These are phyloP conservation scores for Bicyclus anynana DNA, from an alignment of 1,140 invertebrate genomes.

Conservation along the genomic window DNA sequence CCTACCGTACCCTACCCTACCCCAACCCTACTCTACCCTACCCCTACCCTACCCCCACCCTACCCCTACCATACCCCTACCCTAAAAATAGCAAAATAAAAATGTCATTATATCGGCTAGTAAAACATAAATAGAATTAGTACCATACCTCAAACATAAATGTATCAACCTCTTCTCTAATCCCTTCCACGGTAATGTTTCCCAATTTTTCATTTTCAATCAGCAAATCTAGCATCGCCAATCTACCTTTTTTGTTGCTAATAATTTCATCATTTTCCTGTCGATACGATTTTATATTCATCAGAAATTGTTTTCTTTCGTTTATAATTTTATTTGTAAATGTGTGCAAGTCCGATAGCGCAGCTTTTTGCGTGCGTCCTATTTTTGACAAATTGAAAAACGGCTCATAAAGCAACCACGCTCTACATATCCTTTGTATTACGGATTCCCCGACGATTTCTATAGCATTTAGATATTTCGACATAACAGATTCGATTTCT, in stretches of 20 bases:
- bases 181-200: constrained; percentile 71
- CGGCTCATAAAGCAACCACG: constrained; percentile 18
- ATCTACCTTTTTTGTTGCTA: constrained; percentile 70
- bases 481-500: constrained; percentile 13
- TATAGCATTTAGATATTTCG: constrained; percentile 22
- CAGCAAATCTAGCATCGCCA: constrained; percentile 90
- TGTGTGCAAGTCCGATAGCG: constrained; percentile 16
- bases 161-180: constrained; percentile 84
- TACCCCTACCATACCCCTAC: no score
- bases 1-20: no score
- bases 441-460: constrained; percentile 15
- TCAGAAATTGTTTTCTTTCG: constrained; percentile 23
- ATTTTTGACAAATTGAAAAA: constrained; percentile 13
- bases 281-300: background rate
- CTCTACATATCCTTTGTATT: constrained; percentile 10
- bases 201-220: constrained; percentile 77
- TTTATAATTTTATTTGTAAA: constrained; percentile 31
- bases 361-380: constrained; percentile 4
- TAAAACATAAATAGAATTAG: background rate
- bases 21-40: no score
- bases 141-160: constrained; percentile 87
- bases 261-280: background rate
- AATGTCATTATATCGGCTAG: no score
- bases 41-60: no score
- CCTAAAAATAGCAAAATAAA: no score